Evolutionary conservation across 2,797 vertebrate genomes (phyloP).

Genomic region (Enteromius thamalakanensis): DNA sequence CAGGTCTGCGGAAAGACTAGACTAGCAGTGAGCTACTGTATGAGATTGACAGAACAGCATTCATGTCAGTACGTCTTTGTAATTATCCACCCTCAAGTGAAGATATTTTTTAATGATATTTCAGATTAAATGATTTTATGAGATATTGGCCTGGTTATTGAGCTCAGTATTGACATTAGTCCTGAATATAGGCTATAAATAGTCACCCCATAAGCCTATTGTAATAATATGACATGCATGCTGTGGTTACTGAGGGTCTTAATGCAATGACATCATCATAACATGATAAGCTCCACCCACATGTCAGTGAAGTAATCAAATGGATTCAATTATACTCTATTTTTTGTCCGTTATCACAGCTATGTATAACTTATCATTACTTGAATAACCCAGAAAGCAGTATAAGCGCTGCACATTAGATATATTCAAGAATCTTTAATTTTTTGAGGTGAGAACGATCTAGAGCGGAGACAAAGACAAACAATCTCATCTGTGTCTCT

Average conservation of each 20-base stretch:
- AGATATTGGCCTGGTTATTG: neutral
- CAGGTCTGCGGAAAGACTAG: neutral
- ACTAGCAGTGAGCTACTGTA: neutral
- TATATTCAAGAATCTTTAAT: slow-evolving; percentile 22
- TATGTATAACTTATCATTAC: neutral
- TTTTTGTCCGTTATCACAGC: neutral
- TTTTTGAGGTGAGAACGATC: neutral
- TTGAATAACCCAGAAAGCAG: neutral
- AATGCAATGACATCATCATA: slow-evolving; percentile 51
- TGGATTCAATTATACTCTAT: neutral
- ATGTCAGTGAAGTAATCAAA: slow-evolving; percentile 25
- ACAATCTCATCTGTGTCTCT: slow-evolving; percentile 54
- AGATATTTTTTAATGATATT: neutral
- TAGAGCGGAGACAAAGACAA: slow-evolving; percentile 33
- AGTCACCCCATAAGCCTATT: neutral
- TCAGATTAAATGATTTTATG: neutral
- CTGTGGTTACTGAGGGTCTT: neutral
- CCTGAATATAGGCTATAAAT: neutral
- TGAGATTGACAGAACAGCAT: neutral
- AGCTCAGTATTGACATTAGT: neutral
- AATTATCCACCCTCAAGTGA: neutral
- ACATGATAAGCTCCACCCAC: slow-evolving; percentile 13
- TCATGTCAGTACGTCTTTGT: neutral
- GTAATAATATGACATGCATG: slow-evolving; percentile 4
- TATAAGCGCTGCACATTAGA: neutral